Conservation (phyloP, 2,888 invertebrate species). For the Herminia tarsipennalis region DNA sequence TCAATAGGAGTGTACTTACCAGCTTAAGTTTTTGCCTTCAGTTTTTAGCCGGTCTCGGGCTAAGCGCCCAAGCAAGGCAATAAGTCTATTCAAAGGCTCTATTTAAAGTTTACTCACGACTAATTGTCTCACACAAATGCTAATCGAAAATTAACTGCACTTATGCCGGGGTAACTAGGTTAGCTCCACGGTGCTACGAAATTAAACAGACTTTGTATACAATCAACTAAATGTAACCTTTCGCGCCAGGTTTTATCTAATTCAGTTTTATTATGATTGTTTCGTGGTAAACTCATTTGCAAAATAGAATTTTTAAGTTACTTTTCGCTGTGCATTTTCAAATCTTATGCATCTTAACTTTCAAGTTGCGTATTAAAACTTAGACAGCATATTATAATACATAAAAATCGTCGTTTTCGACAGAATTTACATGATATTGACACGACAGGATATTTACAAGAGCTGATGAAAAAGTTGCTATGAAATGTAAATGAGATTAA, state of each 20-base stretch:
- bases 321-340: too few relatives aligned
- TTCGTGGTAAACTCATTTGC: too few relatives aligned
- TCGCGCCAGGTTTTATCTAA: slow-evolving; percentile 24
- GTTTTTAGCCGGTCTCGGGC: slow-evolving; percentile 37
- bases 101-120: slow-evolving; percentile 57
- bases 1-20: slow-evolving; percentile 47
- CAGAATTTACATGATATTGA: too few relatives aligned
- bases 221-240: slow-evolving; percentile 23
- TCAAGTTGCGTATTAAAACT: too few relatives aligned
- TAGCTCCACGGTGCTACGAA: slow-evolving; percentile 42
- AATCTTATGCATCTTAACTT: too few relatives aligned
- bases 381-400: too few relatives aligned
- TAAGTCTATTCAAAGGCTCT: slow-evolving; percentile 49
- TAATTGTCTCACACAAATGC: slow-evolving; percentile 56
- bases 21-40: slow-evolving; percentile 44
- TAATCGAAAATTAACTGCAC: slow-evolving; percentile 59
- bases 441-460: too few relatives aligned
- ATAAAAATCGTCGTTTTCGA: too few relatives aligned
- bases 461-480: too few relatives aligned
- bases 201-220: slow-evolving; percentile 44
- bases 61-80: slow-evolving; percentile 39
- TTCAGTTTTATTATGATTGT: slow-evolving; percentile 11
- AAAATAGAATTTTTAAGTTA: too few relatives aligned
- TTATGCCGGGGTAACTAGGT: slow-evolving; percentile 51
- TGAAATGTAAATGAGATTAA: too few relatives aligned